Conservation (phyloP, 2,113 vertebrate genomes). For the Connochaetes taurinus region DNA sequence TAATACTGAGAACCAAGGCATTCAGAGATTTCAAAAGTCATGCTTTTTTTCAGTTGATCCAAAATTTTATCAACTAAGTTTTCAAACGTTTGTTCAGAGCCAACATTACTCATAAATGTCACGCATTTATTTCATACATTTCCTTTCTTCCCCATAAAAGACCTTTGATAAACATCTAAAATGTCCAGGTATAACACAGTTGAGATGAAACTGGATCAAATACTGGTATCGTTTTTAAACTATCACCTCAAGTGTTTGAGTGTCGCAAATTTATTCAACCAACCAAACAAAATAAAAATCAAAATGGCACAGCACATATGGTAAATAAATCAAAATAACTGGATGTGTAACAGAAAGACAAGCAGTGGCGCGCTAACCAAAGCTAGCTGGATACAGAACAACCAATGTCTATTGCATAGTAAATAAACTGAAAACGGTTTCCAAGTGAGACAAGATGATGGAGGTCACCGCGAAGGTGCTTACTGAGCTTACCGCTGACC, state of each 20-base stretch:
- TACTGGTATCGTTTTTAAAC: constrained; percentile 80
- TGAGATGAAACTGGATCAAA: constrained; percentile 88
- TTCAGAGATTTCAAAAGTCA: constrained; percentile 87
- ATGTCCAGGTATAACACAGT: constrained; percentile 82
- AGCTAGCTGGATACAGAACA: constrained; percentile 80
- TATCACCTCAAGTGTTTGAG: constrained; percentile 83
- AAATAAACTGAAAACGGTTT: constrained; percentile 86
- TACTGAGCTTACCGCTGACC: constrained; percentile 78
- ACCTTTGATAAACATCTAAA: constrained; percentile 83
- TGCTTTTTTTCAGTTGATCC: constrained; percentile 84
- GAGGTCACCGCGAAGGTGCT: constrained; percentile 78
- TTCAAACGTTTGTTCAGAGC: constrained; percentile 82
- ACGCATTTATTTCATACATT: constrained; percentile 76
- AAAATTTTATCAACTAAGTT: constrained; percentile 83
- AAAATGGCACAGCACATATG: constrained; percentile 85
- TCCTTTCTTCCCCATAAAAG: constrained; percentile 77
- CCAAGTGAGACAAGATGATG: constrained; percentile 78
- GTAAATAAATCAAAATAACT: constrained; percentile 75
- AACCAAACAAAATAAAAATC: constrained; percentile 81
- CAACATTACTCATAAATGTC: constrained; percentile 79
- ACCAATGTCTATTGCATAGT: constrained; percentile 92
- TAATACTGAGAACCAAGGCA: constrained; percentile 90
- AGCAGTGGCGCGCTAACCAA: constrained; percentile 81
- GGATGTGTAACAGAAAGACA: constrained; percentile 85
- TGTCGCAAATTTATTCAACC: constrained; percentile 86